These are phyloP conservation scores for Linhomoeus sp. DNA, from an alignment of 2,888 invertebrate genomes.

Conservation along the genomic window DNA sequence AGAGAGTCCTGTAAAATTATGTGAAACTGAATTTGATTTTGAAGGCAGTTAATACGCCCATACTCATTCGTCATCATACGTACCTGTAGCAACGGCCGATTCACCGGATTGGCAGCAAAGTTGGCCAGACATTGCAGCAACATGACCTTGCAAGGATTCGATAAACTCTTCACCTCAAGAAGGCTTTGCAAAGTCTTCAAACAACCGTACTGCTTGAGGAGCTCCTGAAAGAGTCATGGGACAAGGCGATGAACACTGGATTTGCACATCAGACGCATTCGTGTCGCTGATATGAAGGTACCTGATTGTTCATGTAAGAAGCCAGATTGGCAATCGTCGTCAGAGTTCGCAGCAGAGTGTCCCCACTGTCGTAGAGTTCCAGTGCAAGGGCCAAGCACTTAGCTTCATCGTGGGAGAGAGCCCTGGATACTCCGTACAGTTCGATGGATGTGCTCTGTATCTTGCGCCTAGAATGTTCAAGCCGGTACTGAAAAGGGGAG, in stretches of 20 bases:
- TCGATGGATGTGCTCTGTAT: too few relatives aligned
- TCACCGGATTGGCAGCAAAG: constrained; percentile 36
- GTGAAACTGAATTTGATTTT: too few relatives aligned
- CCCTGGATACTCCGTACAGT: too few relatives aligned
- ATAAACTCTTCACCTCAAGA: constrained; percentile 26
- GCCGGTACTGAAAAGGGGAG: too few relatives aligned
- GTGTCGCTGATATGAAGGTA: too few relatives aligned
- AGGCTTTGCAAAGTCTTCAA: constrained; percentile 32
- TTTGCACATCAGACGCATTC: too few relatives aligned
- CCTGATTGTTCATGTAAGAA: constrained; percentile 37
- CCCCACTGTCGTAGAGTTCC: constrained; percentile 12
- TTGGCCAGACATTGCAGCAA: constrained; percentile 36
- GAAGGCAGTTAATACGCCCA: too few relatives aligned
- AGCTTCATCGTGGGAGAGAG: neutral
- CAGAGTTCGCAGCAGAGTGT: constrained; percentile 33
- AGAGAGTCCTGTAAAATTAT: constrained; percentile 33
- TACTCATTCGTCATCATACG: neutral
- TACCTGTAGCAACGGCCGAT: constrained; percentile 36
- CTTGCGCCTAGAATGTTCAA: too few relatives aligned
- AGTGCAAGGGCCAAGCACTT: neutral
- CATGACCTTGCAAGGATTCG: constrained; percentile 22
- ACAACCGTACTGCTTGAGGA: constrained; percentile 36
- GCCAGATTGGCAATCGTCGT: constrained; percentile 36
- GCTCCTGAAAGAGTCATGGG: constrained; percentile 27
- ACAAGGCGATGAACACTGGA: too few relatives aligned